phyloP scores from a whole-genome alignment of 2,888 invertebrate species.

The Clunio marinus region DNA sequence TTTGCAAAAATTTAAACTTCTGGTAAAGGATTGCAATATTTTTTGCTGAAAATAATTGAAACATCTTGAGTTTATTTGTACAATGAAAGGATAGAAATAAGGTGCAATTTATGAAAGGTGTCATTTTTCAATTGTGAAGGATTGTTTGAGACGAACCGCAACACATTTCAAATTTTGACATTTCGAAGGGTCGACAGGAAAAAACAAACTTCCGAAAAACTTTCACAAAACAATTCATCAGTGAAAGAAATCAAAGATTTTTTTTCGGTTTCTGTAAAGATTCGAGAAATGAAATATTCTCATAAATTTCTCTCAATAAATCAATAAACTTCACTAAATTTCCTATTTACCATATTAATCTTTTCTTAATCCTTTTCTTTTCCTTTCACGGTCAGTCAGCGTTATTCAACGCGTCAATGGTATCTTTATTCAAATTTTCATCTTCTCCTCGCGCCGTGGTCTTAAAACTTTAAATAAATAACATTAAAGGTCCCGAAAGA shows the following conservation, averaged over 20 bases:
- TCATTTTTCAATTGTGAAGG: no score
- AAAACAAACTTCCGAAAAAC: constrained; percentile 37
- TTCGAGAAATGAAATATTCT: no score
- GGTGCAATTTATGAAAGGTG: constrained; percentile 25
- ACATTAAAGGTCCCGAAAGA: neutral
- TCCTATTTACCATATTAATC: constrained; percentile 4
- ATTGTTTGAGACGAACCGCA: no score
- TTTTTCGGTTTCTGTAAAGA: no score
- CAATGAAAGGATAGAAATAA: constrained; percentile 32
- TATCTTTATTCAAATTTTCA: neutral
- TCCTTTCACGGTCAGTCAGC: neutral
- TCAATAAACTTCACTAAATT: constrained; percentile 15
- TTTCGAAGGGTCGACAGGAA: no score
- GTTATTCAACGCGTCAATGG: neutral
- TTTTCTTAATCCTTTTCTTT: constrained; percentile 12
- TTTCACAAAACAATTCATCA: no score
- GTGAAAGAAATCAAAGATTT: no score
- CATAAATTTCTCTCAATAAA: constrained; percentile 1
- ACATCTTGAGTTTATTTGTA: constrained; percentile 21
- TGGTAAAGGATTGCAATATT: constrained; percentile 36
- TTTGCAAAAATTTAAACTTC: neutral
- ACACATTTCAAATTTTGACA: no score
- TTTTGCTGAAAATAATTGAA: constrained; percentile 4
- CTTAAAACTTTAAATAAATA: neutral
- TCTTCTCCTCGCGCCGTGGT: neutral